Evolutionary conservation across 2,113 vertebrate genomes (phyloP), one percentile per base, ranked within the genome.

Genomic region (Peromyscus leucopus): DNA sequence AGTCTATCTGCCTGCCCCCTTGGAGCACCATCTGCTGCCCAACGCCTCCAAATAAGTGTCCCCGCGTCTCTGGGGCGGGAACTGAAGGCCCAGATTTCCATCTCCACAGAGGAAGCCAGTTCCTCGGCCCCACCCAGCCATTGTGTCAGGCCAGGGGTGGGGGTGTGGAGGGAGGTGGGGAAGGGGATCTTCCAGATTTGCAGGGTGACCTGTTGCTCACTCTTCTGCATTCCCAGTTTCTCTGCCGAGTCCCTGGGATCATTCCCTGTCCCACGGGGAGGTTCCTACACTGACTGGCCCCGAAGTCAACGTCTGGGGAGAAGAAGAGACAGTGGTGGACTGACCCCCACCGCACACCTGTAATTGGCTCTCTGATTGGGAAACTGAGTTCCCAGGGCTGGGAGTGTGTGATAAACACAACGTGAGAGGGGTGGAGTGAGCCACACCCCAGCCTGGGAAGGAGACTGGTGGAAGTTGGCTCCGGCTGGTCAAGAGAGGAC

Each of bases 61-160:
- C 76, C 93, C 79, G 91, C 46, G n/a, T 93, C 95, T 94, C 91
- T 96, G 94, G 93, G 95, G 61, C 94, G 46, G 96, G 96, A 96
- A 92, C 57, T 76, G 36, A 94, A 78, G 90, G 48, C 84, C 90
- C 85, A 97, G 97, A 98, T 97, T 97, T 96, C 67, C 48, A 97
- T 98, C 98, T 97, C 89, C 59, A 5, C 69, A 95, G 75, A 97
- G 98, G 98, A 98, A 98, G 97, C 97, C 78, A 67, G 94, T 97
- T 96, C 93, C 96, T 95, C 91, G 2, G 97, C 97, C 94, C 96
- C 97, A 97, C 97, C 97, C 97, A 57, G 91, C 97, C 96, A 98
- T 98, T 98, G 97, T 98, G 96, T 97, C 88, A 72, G 90, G 10
- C 9, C 2, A 28, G 75, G 63, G 55, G 33, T 42, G 51, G 12